Base-by-base conservation (phyloP, 2,113 vertebrate genomes). In the Misgurnus mizolepis region DNA sequence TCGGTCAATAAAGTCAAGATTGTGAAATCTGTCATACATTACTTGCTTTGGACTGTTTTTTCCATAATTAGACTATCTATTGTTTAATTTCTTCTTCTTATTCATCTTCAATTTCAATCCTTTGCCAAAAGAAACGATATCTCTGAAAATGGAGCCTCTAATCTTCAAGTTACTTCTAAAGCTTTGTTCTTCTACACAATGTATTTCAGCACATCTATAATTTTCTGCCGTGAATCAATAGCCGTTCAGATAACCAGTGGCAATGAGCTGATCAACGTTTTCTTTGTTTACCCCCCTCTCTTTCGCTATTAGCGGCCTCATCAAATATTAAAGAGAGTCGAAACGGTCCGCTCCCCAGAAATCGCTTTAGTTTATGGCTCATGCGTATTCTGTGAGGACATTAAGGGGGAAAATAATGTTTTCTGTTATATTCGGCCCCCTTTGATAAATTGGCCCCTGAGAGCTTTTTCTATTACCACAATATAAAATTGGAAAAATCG, bases 271-370 rank as follows among this genome's bases (percentile, higher is more conserved):
- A 45, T 10, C 41, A 10, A 47, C 14, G 22, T 8, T 45, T 7
- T 56, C 53, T 64, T 41, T 10, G 58, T 79, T 9, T 55, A 18
- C 55, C 27, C 39, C 7, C 17, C 14, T 12, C 3, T n/a, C 15
- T 27, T 18, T 61, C 50, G 15, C 62, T 61, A 34, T 47, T 50
- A 45, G 43, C 60, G 22, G 56, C 50, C 27, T 55, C 58, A 79
- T 85, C 40, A 85, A 82, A 76, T 82, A 85, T 85, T 79, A 49
- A 82, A 79, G n/a, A 53, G 64, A 73, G 65, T 34, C 17, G 68
- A 75, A 64, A 80, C 40, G 9, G 49, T 72, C 45, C 45, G 5
- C 56, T 84, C 75, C 74, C 65, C 12, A 34, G 58, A 50, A 81
- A 62, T 73, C 58, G 58, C 49, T 79, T 71, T 18, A 60, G 55